Conservation (phyloP, 2,888 invertebrate species). For the Azorinus chamasolen region DNA sequence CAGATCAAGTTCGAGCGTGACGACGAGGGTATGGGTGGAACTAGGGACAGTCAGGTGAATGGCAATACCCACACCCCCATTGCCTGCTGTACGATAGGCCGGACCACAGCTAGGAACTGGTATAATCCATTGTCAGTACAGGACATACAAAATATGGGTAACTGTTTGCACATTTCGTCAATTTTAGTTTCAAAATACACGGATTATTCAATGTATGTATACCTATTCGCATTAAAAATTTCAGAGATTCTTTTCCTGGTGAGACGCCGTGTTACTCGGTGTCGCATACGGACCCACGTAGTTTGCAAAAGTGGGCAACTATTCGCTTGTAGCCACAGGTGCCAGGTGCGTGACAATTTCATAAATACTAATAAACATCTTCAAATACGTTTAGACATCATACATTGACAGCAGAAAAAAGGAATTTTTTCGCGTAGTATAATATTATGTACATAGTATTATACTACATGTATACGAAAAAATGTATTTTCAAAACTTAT, state of each 20-base stretch:
- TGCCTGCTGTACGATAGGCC: slow-evolving; percentile 93
- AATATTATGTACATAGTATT: too few species aligned
- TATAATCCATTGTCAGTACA: slow-evolving; percentile 55
- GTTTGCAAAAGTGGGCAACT: neutral
- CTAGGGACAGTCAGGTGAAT: slow-evolving; percentile 91
- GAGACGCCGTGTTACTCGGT: too few species aligned
- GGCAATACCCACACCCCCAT: slow-evolving; percentile 94
- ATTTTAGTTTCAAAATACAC: neutral
- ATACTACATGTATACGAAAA: too few species aligned
- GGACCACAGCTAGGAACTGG: slow-evolving; percentile 70
- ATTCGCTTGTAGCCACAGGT: too few species aligned
- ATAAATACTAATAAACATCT: neutral
- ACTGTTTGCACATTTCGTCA: slow-evolving; percentile 4
- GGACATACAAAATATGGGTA: slow-evolving; percentile 61
- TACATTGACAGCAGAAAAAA: too few species aligned
- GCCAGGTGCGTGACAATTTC: too few species aligned
- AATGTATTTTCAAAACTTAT: too few species aligned
- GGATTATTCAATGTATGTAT: too few species aligned
- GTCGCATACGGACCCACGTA: too few species aligned
- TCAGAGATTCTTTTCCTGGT: too few species aligned
- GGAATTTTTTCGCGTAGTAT: too few species aligned
- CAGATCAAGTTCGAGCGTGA: slow-evolving; percentile 90
- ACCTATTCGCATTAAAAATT: too few species aligned
- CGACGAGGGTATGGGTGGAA: slow-evolving; percentile 91
- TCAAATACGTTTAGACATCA: neutral